A percentile compares a stretch with the other conserved stretches of the same genome.
These are phyloP conservation scores for Exaiptasia diaphana DNA, from an alignment of 64 coral and sea anemone genomes.

Conservation along the genomic window DNA sequence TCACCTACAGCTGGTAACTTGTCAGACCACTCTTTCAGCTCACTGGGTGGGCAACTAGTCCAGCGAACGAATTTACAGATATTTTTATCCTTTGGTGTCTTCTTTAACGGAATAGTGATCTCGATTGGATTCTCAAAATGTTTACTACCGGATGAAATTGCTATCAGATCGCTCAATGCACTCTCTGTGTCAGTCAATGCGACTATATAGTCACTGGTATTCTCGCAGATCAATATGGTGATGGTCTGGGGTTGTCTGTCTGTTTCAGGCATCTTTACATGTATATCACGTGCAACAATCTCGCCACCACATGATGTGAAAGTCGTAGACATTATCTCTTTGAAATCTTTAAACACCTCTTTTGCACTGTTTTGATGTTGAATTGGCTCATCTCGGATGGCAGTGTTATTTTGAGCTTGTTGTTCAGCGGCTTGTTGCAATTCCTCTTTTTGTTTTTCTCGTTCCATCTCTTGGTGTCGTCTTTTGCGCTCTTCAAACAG, in stretches of 20 bases:
- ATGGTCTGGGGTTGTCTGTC: neutral
- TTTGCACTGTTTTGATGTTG: neutral
- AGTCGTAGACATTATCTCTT: neutral
- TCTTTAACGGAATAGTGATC: neutral
- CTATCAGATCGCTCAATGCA: neutral
- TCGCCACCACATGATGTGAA: neutral
- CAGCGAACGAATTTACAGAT: neutral
- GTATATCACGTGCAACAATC: neutral
- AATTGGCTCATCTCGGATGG: neutral
- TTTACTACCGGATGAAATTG: neutral
- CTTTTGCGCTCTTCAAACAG: neutral
- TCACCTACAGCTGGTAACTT: neutral
- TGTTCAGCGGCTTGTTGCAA: neutral
- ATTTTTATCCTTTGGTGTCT: neutral
- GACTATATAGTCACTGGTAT: neutral
- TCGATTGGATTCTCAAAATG: neutral
- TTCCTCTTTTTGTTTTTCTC: no score
- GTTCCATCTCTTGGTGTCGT: constrained; percentile 6
- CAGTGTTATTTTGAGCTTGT: no score
- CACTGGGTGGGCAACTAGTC: neutral
- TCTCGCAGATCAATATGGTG: neutral
- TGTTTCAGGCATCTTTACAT: neutral
- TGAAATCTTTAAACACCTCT: neutral
- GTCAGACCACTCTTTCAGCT: neutral
- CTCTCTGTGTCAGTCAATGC: neutral